Conservation (phyloP, 2,888 invertebrate species). For the Nowickia ferox region DNA sequence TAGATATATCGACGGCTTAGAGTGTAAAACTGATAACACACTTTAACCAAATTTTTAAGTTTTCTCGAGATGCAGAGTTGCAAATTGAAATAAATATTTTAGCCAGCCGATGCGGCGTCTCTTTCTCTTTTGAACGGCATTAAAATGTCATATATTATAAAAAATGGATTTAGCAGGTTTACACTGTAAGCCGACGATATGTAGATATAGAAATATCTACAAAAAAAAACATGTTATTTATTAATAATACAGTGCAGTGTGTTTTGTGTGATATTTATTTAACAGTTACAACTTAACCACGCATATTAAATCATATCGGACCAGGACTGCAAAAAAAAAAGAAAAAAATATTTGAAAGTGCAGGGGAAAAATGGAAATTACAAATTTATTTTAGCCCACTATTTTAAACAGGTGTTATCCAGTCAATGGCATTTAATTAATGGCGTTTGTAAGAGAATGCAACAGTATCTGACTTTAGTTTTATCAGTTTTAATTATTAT, state of each 20-base stretch:
- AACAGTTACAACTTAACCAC: constrained; percentile 55
- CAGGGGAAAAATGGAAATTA: constrained; percentile 12
- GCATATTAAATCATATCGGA: constrained; percentile 53
- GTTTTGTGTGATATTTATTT: constrained; percentile 40
- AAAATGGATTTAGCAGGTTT: no score
- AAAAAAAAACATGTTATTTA: neutral
- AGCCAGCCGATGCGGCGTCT: no score
- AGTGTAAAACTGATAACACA: no score
- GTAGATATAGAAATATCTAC: no score
- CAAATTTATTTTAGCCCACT: constrained; percentile 31
- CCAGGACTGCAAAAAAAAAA: constrained; percentile 2
- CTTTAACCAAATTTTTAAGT: no score
- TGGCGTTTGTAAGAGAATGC: constrained; percentile 16
- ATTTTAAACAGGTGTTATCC: constrained; percentile 49
- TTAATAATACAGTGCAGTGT: constrained; percentile 7
- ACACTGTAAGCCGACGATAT: no score
- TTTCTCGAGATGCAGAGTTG: no score
- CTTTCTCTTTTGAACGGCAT: no score
- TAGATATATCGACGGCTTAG: neutral
- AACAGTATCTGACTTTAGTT: neutral
- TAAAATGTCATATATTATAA: no score
- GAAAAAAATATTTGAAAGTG: constrained; percentile 17
- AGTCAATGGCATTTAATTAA: constrained; percentile 52
- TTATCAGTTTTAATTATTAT: neutral
- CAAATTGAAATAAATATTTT: no score